Evolutionary conservation across 2,888 invertebrate species (phyloP).

Genomic region (Limnephilus rhombicus): DNA sequence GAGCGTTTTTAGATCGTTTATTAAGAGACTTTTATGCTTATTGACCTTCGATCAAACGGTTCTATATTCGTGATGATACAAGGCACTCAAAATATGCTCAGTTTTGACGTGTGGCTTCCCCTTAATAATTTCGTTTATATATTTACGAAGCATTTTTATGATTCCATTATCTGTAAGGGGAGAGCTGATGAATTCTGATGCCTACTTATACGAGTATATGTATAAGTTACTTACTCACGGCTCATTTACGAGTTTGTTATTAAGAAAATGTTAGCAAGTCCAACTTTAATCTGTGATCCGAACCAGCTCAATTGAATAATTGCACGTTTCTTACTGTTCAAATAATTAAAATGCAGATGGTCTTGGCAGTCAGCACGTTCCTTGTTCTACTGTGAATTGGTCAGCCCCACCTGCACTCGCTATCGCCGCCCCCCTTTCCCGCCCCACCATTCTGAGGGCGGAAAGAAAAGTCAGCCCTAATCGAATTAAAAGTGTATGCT

Average conservation of each 20-base stretch:
- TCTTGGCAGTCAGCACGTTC: slow-evolving; percentile 42
- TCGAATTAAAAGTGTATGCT: slow-evolving; percentile 65
- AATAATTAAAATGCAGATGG: slow-evolving; percentile 41
- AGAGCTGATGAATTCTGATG: neutral
- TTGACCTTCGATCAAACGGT: too few relatives aligned
- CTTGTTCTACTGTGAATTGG: neutral
- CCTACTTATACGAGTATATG: neutral
- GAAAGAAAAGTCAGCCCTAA: slow-evolving; percentile 54
- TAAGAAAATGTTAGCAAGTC: neutral
- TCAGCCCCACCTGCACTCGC: neutral
- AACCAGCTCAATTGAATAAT: slow-evolving; percentile 22
- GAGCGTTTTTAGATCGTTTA: too few relatives aligned
- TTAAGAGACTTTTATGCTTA: too few relatives aligned
- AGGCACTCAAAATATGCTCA: too few relatives aligned
- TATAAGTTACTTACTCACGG: neutral
- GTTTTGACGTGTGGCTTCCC: too few relatives aligned
- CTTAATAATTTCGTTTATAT: neutral
- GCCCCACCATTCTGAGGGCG: slow-evolving; percentile 14
- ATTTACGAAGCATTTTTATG: neutral
- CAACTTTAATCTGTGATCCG: neutral
- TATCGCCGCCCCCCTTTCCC: slow-evolving; percentile 14
- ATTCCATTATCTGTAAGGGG: neutral
- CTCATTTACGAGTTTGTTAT: neutral
- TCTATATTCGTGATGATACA: too few relatives aligned
- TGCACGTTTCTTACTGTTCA: slow-evolving; percentile 9